phyloP scores from a whole-genome alignment of 2,797 vertebrate genomes.

The Sardinella longiceps region DNA sequence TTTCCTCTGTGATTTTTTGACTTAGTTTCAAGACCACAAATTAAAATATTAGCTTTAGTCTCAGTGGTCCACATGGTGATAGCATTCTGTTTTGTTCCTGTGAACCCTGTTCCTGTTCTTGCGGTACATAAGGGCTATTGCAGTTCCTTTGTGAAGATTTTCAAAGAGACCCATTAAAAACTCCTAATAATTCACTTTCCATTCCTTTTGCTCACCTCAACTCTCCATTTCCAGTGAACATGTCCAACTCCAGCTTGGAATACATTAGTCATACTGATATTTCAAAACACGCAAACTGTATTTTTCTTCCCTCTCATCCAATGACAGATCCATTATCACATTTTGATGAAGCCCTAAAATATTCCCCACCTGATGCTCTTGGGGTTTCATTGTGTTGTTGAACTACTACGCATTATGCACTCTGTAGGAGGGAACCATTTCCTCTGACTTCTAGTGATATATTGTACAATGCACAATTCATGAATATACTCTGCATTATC shows the following conservation, averaged over 20 bases:
- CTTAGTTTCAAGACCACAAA: neutral
- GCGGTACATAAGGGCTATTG: conserved; percentile 21
- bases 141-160: conserved; percentile 44
- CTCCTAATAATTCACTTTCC: conserved; percentile 44
- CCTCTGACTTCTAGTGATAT: conserved; percentile 24
- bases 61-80: neutral
- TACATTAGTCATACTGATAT: conserved; percentile 51
- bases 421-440: neutral
- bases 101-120: neutral
- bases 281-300: conserved; percentile 33
- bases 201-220: conserved; percentile 24
- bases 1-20: neutral
- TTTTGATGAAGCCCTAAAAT: conserved; percentile 9
- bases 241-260: conserved; percentile 23
- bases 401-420: neutral
- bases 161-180: conserved; percentile 52
- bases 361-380: neutral
- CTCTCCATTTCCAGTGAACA: neutral
- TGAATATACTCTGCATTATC: conserved; percentile 46
- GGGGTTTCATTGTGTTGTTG: neutral
- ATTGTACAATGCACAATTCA: conserved; percentile 54
- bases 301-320: neutral
- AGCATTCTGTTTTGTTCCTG: neutral
- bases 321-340: conserved; percentile 1
- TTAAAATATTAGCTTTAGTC: neutral